A percentile compares a stretch with the other conserved stretches of the same genome.
Conservation (phyloP, 1,140 invertebrate species). For the Drosophila saltans region DNA sequence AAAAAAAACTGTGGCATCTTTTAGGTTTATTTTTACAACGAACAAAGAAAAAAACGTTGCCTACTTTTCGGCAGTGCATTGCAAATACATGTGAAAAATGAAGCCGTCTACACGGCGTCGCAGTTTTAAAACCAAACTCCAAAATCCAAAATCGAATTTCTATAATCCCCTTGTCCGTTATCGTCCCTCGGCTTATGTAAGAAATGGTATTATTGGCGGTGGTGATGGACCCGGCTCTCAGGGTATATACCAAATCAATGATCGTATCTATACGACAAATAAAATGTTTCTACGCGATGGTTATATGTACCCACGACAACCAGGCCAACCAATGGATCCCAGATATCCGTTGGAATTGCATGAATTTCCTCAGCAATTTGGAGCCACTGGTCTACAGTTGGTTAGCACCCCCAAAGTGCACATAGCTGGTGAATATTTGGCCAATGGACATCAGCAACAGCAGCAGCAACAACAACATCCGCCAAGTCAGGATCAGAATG, state of each 20-base stretch:
- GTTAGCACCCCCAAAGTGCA: conserved; percentile 76
- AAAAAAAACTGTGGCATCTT: conserved; percentile 28
- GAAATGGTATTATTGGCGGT: conserved; percentile 77
- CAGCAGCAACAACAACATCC: conserved; percentile 35
- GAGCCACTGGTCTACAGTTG: conserved; percentile 72
- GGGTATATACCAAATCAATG: conserved; percentile 76
- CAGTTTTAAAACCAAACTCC: conserved; percentile 75
- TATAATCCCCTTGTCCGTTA: conserved; percentile 73
- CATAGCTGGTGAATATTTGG: conserved; percentile 76
- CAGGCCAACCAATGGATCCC: conserved; percentile 79
- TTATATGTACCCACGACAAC: conserved; percentile 80
- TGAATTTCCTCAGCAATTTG: conserved; percentile 75
- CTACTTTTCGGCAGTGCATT: conserved; percentile 31
- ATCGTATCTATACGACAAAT: conserved; percentile 77
- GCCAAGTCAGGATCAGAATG: conserved; percentile 33
- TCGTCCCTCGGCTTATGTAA: conserved; percentile 70
- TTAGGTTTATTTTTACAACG: conserved; percentile 15
- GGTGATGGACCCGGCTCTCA: conserved; percentile 70
- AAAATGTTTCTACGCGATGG: conserved; percentile 80
- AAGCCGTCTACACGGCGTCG: conserved; percentile 73
- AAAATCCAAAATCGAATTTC: conserved; percentile 57
- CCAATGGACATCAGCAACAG: conserved; percentile 34
- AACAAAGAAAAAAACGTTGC: conserved; percentile 8
- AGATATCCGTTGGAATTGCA: conserved; percentile 76
- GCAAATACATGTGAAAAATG: conserved; percentile 21